phyloP scores from a whole-genome alignment of 2,113 vertebrate species.

The Chelonoidis abingdonii region DNA sequence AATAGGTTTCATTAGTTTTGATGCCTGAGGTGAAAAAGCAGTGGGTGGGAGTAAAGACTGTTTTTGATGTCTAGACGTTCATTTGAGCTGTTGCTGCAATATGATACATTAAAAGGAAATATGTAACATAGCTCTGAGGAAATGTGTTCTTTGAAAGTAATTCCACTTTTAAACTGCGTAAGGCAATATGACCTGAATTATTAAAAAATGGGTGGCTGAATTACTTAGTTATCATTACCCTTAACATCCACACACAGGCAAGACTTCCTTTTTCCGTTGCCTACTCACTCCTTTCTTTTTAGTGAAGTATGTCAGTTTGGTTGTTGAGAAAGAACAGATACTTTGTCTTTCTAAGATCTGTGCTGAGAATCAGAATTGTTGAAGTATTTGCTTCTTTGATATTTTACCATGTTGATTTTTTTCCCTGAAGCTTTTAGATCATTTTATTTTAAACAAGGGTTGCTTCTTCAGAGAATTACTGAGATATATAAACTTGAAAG shows the following conservation, averaged over 20 bases:
- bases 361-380: constrained; percentile 78
- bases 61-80: constrained; percentile 83
- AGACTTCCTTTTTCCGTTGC: constrained; percentile 41
- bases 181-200: constrained; percentile 78
- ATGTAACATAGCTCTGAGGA: constrained; percentile 81
- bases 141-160: constrained; percentile 82
- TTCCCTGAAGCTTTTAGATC: constrained; percentile 69
- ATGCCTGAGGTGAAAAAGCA: constrained; percentile 81
- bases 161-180: constrained; percentile 79
- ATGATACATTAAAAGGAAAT: constrained; percentile 82
- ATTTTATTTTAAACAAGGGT: constrained; percentile 55
- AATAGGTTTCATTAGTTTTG: constrained; percentile 83
- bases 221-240: constrained; percentile 71
- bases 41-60: constrained; percentile 79
- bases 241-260: constrained; percentile 8
- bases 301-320: constrained; percentile 74
- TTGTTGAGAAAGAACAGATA: constrained; percentile 70
- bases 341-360: constrained; percentile 73
- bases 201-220: constrained; percentile 72
- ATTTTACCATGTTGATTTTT: constrained; percentile 69
- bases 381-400: constrained; percentile 77
- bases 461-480: constrained; percentile 52
- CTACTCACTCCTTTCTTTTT: constrained; percentile 53
- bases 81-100: constrained; percentile 81
- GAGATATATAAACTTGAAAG: constrained; percentile 57